Evolutionary conservation across 2,888 invertebrate species (phyloP), one percentile per base, ranked within the genome.

Genomic region (Drosophila diplacantha): DNA sequence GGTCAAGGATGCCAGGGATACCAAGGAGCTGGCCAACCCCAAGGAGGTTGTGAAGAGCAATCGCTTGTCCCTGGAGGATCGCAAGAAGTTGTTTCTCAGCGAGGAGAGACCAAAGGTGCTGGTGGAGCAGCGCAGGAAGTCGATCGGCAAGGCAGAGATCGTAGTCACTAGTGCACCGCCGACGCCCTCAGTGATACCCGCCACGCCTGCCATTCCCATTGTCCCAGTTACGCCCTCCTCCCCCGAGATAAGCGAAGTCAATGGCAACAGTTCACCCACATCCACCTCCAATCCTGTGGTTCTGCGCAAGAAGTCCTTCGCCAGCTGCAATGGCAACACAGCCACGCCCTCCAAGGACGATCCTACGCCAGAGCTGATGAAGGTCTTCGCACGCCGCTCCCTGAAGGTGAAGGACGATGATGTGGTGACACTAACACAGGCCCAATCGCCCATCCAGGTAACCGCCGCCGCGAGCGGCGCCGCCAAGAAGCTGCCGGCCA

Each of bases 301-400:
- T 39, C 64, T 88, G 50, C 85, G 88, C 26, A 88, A 88, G 60
- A 88, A 88, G 68, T 86, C 88, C 6, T 85, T 88, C 66, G 84
- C 83, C n/a, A 79, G 75, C 26, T 54, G 44, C 29, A 73, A 73
- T 35, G 71, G 47, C 34, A 69, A 50, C 32, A 31, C 44, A 20
- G 38, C 61, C 32, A 29, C 63, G 5, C n/a, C 71, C 5, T 62
- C 49, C 5, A 78, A 89, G 74, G 90, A 91, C 56, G 93, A 94
- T 59, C 92, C 93, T 34, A 93, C 94, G 85, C 94, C 94, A 0
- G 94, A 94, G 87, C 85, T 94, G 9, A 92, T 94, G 92, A 94
- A 94, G 88, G 95, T 95, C 0, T 95, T 95, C 84, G 94, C 94
- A 0, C 89, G 95, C 41, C 89, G 94, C 59, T 95, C 94, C n/a